These are phyloP conservation scores for Chloroclysta siterata DNA, from an alignment of 2,888 invertebrate species.

Conservation along the genomic window DNA sequence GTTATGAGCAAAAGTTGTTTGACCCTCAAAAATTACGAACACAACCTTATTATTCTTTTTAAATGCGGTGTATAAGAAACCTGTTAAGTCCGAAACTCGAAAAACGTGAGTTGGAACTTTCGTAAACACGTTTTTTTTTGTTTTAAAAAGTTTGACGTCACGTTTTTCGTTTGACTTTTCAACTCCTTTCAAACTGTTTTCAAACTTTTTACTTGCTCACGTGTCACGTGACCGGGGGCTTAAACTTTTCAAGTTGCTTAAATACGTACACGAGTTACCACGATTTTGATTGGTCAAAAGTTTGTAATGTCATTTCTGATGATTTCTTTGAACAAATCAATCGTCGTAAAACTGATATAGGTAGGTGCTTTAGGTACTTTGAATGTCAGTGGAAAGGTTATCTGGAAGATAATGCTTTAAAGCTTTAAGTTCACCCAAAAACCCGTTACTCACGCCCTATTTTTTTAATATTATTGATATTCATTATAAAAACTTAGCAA, in stretches of 20 bases:
- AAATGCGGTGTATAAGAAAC: conserved; percentile 31
- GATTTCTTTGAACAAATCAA: no score
- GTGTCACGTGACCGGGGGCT: conserved; percentile 1
- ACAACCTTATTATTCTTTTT: conserved; percentile 25
- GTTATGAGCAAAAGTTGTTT: conserved; percentile 33
- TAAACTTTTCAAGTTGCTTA: neutral
- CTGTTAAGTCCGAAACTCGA: conserved; percentile 44
- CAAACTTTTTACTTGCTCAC: neutral
- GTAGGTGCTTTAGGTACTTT: no score
- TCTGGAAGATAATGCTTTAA: no score
- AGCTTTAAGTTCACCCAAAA: no score
- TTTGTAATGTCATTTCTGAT: no score
- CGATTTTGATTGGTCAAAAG: neutral
- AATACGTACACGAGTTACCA: neutral
- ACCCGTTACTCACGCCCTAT: no score
- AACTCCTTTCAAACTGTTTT: neutral
- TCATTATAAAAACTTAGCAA: no score
- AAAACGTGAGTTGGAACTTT: conserved; percentile 54
- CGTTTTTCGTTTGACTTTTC: conserved; percentile 8
- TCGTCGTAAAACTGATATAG: no score
- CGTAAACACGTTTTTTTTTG: conserved; percentile 47
- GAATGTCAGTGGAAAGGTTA: no score
- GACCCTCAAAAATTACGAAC: conserved; percentile 38
- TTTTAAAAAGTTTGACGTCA: conserved; percentile 21
- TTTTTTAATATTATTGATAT: no score